A percentile compares a stretch with the other conserved stretches of the same genome.
Evolutionary conservation across 2,888 invertebrate genomes (phyloP).

Genomic region (Tanaodytes sp.): DNA sequence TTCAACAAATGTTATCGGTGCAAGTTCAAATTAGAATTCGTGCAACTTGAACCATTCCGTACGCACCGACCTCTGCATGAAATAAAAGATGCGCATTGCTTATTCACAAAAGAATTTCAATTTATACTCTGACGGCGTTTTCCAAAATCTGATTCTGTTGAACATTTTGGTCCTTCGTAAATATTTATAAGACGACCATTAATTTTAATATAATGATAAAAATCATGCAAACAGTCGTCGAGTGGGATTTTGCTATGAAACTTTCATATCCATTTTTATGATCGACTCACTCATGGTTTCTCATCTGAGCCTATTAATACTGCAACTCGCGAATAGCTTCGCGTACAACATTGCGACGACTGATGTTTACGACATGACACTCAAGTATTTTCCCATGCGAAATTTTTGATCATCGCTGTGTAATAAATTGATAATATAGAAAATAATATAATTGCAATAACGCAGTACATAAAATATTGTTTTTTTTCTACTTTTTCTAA

Average conservation of each 20-base stretch:
- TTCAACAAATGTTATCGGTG: too few species aligned
- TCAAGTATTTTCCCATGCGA: conserved; percentile 7
- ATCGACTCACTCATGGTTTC: neutral
- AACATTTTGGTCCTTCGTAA: conserved; percentile 2
- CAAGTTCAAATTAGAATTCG: neutral
- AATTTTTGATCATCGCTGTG: too few species aligned
- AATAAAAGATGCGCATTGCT: conserved; percentile 17
- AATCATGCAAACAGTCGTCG: neutral
- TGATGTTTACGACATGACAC: neutral
- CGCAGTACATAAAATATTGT: too few species aligned
- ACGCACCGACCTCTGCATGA: conserved; percentile 14
- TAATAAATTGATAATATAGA: too few species aligned
- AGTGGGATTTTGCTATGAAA: conserved; percentile 2
- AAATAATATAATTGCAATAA: too few species aligned
- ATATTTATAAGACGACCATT: neutral
- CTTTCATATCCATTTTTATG: conserved; percentile 12
- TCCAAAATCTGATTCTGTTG: neutral
- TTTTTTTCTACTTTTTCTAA: too few species aligned
- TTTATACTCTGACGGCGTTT: conserved; percentile 12
- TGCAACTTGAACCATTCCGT: conserved; percentile 7
- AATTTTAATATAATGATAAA: conserved; percentile 3
- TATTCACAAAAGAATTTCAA: conserved; percentile 23
- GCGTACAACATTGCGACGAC: neutral
- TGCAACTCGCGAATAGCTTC: neutral
- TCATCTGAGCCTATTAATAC: neutral